phyloP scores from a whole-genome alignment of 1,140 invertebrate genomes.

The Pomacea maculata region DNA sequence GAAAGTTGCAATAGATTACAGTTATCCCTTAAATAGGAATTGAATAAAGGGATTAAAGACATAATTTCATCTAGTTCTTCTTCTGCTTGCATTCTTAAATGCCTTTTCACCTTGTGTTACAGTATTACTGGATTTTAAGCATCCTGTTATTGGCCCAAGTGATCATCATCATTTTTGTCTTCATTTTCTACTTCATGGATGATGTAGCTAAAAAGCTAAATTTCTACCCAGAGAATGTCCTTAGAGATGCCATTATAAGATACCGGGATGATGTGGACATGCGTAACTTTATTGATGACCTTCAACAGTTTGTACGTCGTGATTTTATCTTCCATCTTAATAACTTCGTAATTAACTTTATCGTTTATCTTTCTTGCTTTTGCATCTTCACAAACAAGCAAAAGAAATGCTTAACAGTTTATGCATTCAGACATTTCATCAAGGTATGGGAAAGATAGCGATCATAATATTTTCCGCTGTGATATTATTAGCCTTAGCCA shows the following conservation, averaged over 20 bases:
- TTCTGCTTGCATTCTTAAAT: not conserved
- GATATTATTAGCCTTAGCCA: too few species aligned
- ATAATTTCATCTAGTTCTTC: not conserved
- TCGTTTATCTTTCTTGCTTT: too few species aligned
- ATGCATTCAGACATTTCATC: too few species aligned
- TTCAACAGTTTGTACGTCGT: conserved; percentile 83
- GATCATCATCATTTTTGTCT: conserved; percentile 85
- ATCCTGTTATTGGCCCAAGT: conserved; percentile 89
- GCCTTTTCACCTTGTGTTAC: conserved; percentile 31
- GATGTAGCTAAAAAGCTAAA: conserved; percentile 30
- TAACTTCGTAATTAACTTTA: too few species aligned
- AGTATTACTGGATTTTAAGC: conserved; percentile 88
- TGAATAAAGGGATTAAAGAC: not conserved
- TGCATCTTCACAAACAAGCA: too few species aligned
- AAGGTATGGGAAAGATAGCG: too few species aligned
- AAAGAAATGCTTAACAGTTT: too few species aligned
- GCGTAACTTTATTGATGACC: conserved; percentile 92
- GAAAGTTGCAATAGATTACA: not conserved
- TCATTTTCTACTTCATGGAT: conserved; percentile 70
- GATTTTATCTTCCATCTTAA: not conserved
- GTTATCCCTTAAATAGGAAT: too few species aligned
- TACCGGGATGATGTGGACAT: conserved; percentile 92
- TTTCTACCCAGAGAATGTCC: conserved; percentile 81
- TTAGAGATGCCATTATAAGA: conserved; percentile 86
- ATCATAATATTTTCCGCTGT: too few species aligned